Conservation (phyloP, 2,113 vertebrate species). For the Aspiorhynchus laticeps region DNA sequence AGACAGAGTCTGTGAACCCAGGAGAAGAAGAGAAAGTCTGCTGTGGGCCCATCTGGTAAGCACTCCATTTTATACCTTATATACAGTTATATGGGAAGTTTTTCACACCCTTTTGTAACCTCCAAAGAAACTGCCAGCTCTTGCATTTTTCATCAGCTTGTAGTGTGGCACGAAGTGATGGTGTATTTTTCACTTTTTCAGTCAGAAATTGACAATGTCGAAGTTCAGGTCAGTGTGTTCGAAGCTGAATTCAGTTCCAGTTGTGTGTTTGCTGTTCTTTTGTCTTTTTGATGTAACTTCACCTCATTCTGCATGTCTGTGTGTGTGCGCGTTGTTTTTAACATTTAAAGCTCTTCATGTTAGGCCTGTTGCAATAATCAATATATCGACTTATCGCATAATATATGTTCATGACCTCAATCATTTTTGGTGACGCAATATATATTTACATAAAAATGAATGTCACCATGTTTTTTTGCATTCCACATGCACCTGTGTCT, state of each 20-base stretch:
- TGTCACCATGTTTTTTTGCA: too few relatives aligned
- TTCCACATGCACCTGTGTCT: too few relatives aligned
- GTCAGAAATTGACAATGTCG: slow-evolving; percentile 97
- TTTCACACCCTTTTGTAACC: not conserved
- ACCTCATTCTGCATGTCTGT: slow-evolving; percentile 32
- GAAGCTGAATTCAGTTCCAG: slow-evolving; percentile 12
- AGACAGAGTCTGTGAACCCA: slow-evolving; percentile 90
- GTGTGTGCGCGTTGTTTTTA: not conserved
- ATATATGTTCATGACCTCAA: too few relatives aligned
- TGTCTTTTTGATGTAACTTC: not conserved
- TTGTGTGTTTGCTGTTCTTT: slow-evolving; percentile 28
- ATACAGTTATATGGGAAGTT: not conserved
- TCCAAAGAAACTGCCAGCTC: not conserved
- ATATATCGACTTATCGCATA: too few relatives aligned
- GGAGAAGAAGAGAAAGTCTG: slow-evolving; percentile 84
- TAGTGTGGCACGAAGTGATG: not conserved
- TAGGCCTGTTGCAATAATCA: too few relatives aligned
- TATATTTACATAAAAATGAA: too few relatives aligned
- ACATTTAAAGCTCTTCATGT: slow-evolving; percentile 5
- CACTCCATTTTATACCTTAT: slow-evolving; percentile 14
- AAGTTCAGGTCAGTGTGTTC: slow-evolving; percentile 90
- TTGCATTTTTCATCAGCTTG: not conserved
- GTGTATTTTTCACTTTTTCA: slow-evolving; percentile 69
- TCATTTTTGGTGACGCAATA: too few relatives aligned
- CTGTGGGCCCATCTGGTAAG: slow-evolving; percentile 91